A percentile compares a stretch with the other conserved stretches of the same genome.
Evolutionary conservation across 2,797 vertebrate species (phyloP).

Genomic region (Caiman crocodilus): DNA sequence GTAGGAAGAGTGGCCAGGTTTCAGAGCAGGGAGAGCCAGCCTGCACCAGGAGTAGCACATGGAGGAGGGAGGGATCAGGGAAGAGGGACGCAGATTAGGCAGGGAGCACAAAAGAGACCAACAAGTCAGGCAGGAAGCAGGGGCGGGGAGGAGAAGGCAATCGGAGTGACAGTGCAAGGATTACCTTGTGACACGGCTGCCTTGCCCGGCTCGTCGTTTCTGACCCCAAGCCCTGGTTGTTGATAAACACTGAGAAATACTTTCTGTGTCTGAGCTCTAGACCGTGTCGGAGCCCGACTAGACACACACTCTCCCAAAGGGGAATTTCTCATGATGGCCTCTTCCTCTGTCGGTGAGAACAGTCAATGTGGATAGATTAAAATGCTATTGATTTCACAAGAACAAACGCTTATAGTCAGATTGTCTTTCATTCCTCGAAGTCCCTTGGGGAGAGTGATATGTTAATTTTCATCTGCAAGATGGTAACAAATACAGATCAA

Average conservation of each 20-base stretch:
- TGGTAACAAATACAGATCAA: background rate
- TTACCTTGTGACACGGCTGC: too few relatives aligned
- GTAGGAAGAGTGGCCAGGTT: background rate
- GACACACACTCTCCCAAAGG: background rate
- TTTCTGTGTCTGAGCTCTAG: background rate
- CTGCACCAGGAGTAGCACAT: too few relatives aligned
- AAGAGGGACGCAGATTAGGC: too few relatives aligned
- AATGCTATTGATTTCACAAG: background rate
- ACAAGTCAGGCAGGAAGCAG: too few relatives aligned
- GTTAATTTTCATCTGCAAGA: background rate
- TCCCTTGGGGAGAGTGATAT: background rate
- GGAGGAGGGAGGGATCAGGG: too few relatives aligned
- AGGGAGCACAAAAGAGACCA: too few relatives aligned
- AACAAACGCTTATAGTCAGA: background rate
- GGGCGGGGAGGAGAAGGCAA: too few relatives aligned
- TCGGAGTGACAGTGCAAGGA: too few relatives aligned
- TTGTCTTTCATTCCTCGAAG: background rate
- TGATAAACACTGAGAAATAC: background rate
- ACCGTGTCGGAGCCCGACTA: background rate
- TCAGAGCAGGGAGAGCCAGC: background rate
- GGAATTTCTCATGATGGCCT: background rate
- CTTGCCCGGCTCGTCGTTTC: too few relatives aligned
- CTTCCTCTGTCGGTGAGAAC: background rate
- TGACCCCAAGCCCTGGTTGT: background rate
- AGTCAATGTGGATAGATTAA: background rate